Percentiles rank a stretch among this genome's conserved stretches.
Evolutionary conservation across 1,140 invertebrate species (phyloP).

Genomic region (Aphis gossypii): DNA sequence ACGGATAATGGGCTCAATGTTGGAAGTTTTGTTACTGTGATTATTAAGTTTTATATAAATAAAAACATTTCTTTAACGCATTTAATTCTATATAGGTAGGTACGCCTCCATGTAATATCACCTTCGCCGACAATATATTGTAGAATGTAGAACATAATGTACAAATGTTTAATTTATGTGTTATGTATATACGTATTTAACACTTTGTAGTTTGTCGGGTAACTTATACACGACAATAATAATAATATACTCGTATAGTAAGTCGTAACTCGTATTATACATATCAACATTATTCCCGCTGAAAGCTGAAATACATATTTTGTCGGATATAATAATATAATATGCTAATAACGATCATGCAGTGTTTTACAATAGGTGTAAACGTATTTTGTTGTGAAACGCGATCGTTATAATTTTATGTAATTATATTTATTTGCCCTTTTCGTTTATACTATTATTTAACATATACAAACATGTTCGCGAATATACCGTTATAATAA

Average conservation of each 20-base stretch:
- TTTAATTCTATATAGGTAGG: background rate
- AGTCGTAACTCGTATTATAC: background rate
- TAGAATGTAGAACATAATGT: background rate
- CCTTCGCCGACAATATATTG: background rate
- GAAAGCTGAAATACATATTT: constrained; percentile 9
- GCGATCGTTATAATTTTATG: constrained; percentile 28
- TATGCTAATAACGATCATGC: constrained; percentile 3
- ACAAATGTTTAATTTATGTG: too few species aligned
- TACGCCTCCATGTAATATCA: background rate
- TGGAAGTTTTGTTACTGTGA: background rate
- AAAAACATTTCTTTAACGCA: constrained; percentile 1
- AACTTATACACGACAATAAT: background rate
- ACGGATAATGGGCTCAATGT: constrained; percentile 19
- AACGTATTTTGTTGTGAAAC: constrained; percentile 10
- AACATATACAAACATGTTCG: background rate
- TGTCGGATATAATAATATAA: background rate
- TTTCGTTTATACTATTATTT: background rate
- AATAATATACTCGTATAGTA: background rate
- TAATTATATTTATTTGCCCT: constrained; percentile 27
- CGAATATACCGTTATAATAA: background rate
- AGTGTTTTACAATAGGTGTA: background rate
- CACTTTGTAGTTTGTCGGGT: background rate
- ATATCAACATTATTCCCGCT: background rate
- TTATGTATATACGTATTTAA: background rate
- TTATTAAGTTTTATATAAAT: background rate